Evolutionary conservation across 2,113 vertebrate genomes (phyloP), one percentile per base, ranked within the genome.

Genomic region (Picathartes gymnocephalus): DNA sequence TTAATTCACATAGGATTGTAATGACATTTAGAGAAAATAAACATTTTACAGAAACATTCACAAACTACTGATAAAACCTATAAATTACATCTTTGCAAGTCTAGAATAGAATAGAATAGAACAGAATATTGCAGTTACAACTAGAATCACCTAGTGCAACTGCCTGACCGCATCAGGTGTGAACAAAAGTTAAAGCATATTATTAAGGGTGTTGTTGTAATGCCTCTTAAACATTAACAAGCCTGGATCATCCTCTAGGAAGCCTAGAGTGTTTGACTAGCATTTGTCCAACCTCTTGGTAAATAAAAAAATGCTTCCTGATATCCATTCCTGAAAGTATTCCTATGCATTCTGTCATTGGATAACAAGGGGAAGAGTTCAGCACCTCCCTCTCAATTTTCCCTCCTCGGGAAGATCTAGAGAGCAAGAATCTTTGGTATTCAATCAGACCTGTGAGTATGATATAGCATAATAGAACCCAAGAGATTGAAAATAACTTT

Each of bases 371-470:
- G 56, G 27, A 70, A 44, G 21, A 62, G 15, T 10, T 57, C 12
- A 8, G 48, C 8, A 81, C 3, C 7, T 77, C 48, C 9, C 22
- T 47, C 18, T 56, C 16, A 15, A 28, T 20, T 54, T 68, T 15
- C 4, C 6, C 9, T 68, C 39, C 6, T 60, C 54, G 57, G 33
- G 16, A 65, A 65, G 27, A 19, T 70, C 4, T 39, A 50, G 15
- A 31, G 16, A 84, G 5, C 3, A 64, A 30, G 31, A 27, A 48
- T 64, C 7, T 25, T 60, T 56, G 18, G 10, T 57, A n/a, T 48
- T 56, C 8, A 50, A 7, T 51, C 16, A 73, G 24, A 69, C 3
- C 17, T 0, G 0, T 1, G 7, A 70, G 10, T 11, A 54, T 42
- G n/a, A 30, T 48, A 37, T 2, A 79, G 23, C 10, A 69, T 27